Base-by-base conservation (phyloP, 1,140 invertebrate genomes). In the Nomia melanderi region DNA sequence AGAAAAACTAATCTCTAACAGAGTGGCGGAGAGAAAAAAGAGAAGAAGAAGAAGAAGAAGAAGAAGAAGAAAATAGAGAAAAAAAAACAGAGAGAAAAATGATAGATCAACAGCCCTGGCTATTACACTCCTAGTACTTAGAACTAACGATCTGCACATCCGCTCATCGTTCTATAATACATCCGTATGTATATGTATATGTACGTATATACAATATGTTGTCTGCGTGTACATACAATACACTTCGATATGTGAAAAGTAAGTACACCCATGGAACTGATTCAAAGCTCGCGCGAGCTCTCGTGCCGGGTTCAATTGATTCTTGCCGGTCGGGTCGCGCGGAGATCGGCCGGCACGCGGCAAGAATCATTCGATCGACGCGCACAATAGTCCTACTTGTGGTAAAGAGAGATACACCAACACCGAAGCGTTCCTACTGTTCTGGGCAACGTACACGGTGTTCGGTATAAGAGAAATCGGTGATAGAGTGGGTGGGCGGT, bases 201-300 rank as follows among this genome's bases (percentile, higher is more conserved):
- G 71, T 81, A 79, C 78, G 59, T 84, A 81, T 83, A 78, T 83
- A 81, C 78, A 87, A 80, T 86, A 77, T 77, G 66, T 77, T n/a
- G 65, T 76, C 23, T 71, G 69, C 76, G 77, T 88, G 79, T 84
- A 82, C 77, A 82, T 84, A 82, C 77, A 82, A 56, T 81, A 86
- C 78, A 83, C 67, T 70, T 85, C 76, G 66, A 85, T 87, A 82
- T 87, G 87, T 81, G 77, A 70, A 88, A 86, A 84, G 79, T 89
- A 90, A 89, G 87, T 89, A 90, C 88, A 85, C 82, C 88, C 88
- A 89, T 83, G 80, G 79, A 86, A 85, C 86, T 83, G 79, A 84
- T 84, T 82, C 74, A 83, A 84, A 87, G 78, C 79, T 77, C 8
- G 8, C 3, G 33, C 3, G 3, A 5, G 47, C 20, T 12, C 41